Evolutionary conservation across 92 coral and sea anemone species (phyloP).

Genomic region (Zoanthus solanderi): DNA sequence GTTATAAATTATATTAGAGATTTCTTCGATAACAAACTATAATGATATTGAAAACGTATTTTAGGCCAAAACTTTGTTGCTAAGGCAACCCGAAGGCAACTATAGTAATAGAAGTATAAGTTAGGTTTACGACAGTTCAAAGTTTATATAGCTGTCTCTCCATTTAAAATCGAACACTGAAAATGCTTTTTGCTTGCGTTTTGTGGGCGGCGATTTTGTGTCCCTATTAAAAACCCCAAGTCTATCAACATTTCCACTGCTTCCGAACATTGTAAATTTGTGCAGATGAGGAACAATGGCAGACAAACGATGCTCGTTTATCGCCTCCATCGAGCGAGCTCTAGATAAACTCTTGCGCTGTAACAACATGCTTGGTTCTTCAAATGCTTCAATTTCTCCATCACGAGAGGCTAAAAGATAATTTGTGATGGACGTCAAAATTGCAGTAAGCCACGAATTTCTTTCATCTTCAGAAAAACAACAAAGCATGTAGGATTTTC

Average conservation of each 20-base stretch:
- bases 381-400: conserved; percentile 69
- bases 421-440: conserved; percentile 86
- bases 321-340: conserved; percentile 77
- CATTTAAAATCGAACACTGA: conserved; percentile 86
- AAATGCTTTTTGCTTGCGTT: conserved; percentile 89
- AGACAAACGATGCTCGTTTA: conserved; percentile 51
- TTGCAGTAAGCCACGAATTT: conserved; percentile 93
- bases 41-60: background rate
- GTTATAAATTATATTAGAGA: conserved; percentile 14
- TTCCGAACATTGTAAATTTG: conserved; percentile 63
- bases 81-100: background rate
- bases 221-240: conserved; percentile 66
- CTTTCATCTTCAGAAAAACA: conserved; percentile 97
- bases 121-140: conserved; percentile 50
- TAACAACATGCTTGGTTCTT: conserved; percentile 21
- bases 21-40: background rate
- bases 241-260: conserved; percentile 84
- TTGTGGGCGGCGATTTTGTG: conserved; percentile 52
- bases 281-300: conserved; percentile 53
- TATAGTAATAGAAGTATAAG: background rate
- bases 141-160: conserved; percentile 93
- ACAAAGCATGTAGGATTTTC: conserved; percentile 81
- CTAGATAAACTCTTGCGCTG: conserved; percentile 69
- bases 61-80: background rate
- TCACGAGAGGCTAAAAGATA: conserved; percentile 74